Percentiles rank a stretch among this genome's conserved stretches.
Evolutionary conservation across 2,797 vertebrate species (phyloP).

Genomic region (Poeciliopsis gracilis): DNA sequence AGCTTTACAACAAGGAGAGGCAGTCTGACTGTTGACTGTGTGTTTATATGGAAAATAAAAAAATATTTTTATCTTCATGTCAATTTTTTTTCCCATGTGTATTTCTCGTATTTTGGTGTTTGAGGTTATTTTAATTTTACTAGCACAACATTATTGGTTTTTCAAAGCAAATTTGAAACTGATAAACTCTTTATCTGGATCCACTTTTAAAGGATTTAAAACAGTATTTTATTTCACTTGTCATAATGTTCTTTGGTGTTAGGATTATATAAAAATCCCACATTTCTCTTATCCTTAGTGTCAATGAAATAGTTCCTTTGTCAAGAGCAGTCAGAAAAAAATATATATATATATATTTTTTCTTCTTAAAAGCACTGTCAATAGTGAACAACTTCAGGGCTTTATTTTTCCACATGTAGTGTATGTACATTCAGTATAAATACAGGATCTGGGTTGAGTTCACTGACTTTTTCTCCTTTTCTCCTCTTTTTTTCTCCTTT

Average conservation of each 20-base stretch:
- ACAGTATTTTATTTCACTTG: background rate
- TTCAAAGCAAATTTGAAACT: background rate
- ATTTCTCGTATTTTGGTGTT: conserved; percentile 8
- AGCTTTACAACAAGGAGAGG: conserved; percentile 19
- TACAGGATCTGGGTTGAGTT: background rate
- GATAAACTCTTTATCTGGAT: background rate
- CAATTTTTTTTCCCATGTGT: background rate
- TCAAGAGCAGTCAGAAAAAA: background rate
- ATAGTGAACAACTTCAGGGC: background rate
- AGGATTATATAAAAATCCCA: background rate
- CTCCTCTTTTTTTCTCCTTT: conserved; percentile 6
- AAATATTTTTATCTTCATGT: conserved; percentile 25
- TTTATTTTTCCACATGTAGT: background rate
- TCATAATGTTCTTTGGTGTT: background rate
- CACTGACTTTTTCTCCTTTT: conserved; percentile 3
- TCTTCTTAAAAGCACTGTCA: background rate
- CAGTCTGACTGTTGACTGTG: conserved; percentile 21
- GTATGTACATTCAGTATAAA: background rate
- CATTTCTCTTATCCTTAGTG: background rate
- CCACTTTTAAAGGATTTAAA: background rate
- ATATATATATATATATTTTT: background rate
- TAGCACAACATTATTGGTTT: background rate
- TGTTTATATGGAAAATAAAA: background rate
- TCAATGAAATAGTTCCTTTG: conserved; percentile 5
- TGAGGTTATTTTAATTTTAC: conserved; percentile 22